Percentiles rank a stretch among this genome's conserved stretches.
Conservation (phyloP, 1,140 invertebrate genomes). For the Sitodiplosis mosellana region DNA sequence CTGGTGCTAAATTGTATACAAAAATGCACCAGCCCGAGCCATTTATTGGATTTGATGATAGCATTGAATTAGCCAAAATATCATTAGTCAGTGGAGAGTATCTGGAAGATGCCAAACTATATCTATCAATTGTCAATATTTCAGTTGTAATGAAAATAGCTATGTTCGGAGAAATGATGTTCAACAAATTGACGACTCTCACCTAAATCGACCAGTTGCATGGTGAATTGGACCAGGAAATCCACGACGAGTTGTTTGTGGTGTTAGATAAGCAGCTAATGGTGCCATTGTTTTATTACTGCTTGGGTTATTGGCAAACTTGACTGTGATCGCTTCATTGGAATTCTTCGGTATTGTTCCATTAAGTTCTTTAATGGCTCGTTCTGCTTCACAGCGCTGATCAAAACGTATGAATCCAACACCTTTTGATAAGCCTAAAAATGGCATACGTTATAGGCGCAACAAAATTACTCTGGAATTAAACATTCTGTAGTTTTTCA, state of each 20-base stretch:
- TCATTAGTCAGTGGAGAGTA: slow-evolving; percentile 91
- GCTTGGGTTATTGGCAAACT: slow-evolving; percentile 98
- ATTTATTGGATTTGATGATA: slow-evolving; percentile 63
- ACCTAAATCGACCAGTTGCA: slow-evolving; percentile 79
- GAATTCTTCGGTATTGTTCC: slow-evolving; percentile 92
- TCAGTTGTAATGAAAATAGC: slow-evolving; percentile 2
- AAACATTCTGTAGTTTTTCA: neutral
- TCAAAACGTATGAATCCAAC: slow-evolving; percentile 99
- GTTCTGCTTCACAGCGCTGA: slow-evolving; percentile 90
- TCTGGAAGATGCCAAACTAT: slow-evolving; percentile 27
- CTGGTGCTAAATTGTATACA: slow-evolving; percentile 57
- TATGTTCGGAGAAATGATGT: slow-evolving; percentile 1
- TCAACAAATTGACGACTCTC: slow-evolving; percentile 27
- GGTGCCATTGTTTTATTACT: slow-evolving; percentile 84
- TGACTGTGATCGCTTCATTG: slow-evolving; percentile 94
- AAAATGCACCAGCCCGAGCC: slow-evolving; percentile 29
- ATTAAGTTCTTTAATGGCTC: slow-evolving; percentile 94
- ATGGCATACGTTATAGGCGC: neutral
- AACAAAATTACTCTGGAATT: neutral
- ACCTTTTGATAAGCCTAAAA: slow-evolving; percentile 86
- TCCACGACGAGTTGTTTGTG: slow-evolving; percentile 49
- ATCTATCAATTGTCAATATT: slow-evolving; percentile 1
- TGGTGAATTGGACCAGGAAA: slow-evolving; percentile 88
- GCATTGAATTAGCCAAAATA: slow-evolving; percentile 69
- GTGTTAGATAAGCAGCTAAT: slow-evolving; percentile 78